Conservation (phyloP, 2,797 vertebrate genomes). For the Fistularia tabacaria region DNA sequence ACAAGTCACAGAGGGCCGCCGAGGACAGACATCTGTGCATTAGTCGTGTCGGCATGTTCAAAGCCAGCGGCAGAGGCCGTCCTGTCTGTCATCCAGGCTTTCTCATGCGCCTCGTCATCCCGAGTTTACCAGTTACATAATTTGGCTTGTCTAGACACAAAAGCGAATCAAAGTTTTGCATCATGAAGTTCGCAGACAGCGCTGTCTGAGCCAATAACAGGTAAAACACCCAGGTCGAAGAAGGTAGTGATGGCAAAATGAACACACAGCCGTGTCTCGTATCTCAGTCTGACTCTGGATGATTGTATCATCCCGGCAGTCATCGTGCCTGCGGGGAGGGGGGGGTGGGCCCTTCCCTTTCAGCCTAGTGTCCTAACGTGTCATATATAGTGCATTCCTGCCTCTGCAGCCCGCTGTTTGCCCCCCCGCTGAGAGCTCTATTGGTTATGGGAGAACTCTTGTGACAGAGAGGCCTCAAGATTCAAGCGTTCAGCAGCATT, state of each 20-base stretch:
- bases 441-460: conserved; percentile 20
- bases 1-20: background rate
- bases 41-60: background rate
- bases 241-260: no score
- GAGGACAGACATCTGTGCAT: conserved; percentile 10
- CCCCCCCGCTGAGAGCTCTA: conserved; percentile 27
- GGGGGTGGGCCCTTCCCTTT: conserved; percentile 6
- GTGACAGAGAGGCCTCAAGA: conserved; percentile 12
- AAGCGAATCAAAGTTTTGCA: conserved; percentile 22
- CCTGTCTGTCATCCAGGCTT: conserved; percentile 22
- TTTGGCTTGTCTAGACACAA: conserved; percentile 17
- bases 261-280: no score
- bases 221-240: no score
- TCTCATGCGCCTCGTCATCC: conserved; percentile 15
- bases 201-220: conserved; percentile 7
- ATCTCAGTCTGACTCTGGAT: conserved; percentile 3
- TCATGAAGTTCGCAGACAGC: conserved; percentile 5
- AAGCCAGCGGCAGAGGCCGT: conserved; percentile 22
- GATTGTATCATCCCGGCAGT: conserved; percentile 1
- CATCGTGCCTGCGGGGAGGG: background rate
- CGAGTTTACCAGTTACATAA: conserved; percentile 27
- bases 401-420: conserved; percentile 15
- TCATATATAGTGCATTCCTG: conserved; percentile 32
- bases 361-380: conserved; percentile 27
- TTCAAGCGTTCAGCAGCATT: conserved; percentile 23